A percentile compares a stretch with the other conserved stretches of the same genome.
These are phyloP conservation scores for Entomobrya multifasciata DNA, from an alignment of 2,888 invertebrate genomes.

Conservation along the genomic window DNA sequence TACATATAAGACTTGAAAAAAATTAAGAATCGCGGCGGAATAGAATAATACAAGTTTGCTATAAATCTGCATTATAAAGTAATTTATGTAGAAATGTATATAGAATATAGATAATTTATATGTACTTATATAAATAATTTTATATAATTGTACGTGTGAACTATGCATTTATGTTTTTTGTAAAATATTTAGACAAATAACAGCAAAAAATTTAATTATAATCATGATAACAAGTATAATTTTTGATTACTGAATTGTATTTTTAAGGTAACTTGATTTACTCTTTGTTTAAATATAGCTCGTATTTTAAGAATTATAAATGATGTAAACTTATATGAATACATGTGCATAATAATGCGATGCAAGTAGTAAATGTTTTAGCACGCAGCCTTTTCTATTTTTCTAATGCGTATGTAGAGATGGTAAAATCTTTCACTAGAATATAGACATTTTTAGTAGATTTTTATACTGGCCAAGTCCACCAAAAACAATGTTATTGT, in stretches of 20 bases:
- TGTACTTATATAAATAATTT: background rate
- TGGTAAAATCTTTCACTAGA: slow-evolving; percentile 47
- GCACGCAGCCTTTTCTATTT: slow-evolving; percentile 33
- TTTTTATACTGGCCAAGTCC: slow-evolving; percentile 61
- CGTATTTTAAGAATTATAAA: too few species aligned
- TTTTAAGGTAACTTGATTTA: slow-evolving; percentile 34
- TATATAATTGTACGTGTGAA: background rate
- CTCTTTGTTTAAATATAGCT: slow-evolving; percentile 22
- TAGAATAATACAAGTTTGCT: background rate
- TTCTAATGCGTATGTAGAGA: background rate
- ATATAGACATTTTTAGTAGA: background rate
- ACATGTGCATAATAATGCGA: background rate
- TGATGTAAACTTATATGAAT: background rate
- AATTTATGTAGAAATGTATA: background rate
- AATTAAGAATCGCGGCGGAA: background rate
- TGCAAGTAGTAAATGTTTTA: background rate
- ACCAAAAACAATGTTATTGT: slow-evolving; percentile 18
- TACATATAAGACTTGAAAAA: too few species aligned
- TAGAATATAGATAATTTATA: background rate
- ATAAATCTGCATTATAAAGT: background rate
- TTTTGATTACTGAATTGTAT: slow-evolving; percentile 9
- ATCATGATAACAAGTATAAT: background rate
- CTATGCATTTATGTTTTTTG: background rate
- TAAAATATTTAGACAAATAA: too few species aligned
- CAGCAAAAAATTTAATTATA: background rate